A percentile compares a stretch with the other conserved stretches of the same genome.
Conservation (phyloP, 2,888 invertebrate species). For the Allygus modestus region DNA sequence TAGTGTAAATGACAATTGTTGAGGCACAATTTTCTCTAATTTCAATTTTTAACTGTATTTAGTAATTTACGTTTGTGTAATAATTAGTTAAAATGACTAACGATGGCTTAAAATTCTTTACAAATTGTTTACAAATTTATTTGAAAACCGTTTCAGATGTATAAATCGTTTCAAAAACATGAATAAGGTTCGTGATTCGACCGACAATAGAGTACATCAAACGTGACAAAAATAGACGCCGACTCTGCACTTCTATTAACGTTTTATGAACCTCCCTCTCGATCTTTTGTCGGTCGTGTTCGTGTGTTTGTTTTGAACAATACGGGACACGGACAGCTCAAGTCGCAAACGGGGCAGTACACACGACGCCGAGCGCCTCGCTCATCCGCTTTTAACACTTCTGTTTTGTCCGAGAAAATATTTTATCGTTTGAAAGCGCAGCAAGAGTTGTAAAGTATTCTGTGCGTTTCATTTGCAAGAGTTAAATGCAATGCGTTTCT, state of each 20-base stretch:
- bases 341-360: background rate
- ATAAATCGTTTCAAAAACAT: background rate
- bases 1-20: too few species aligned
- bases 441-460: background rate
- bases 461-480: too few species aligned
- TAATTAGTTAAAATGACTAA: too few species aligned
- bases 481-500: too few species aligned
- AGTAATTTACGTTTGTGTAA: too few species aligned
- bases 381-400: background rate
- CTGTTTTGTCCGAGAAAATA: background rate
- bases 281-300: background rate
- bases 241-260: conserved; percentile 21
- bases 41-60: too few species aligned
- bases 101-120: too few species aligned
- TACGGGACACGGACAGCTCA: background rate
- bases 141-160: background rate
- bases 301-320: background rate
- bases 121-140: too few species aligned
- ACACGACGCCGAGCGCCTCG: background rate
- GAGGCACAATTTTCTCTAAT: too few species aligned
- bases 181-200: background rate
- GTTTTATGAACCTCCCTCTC: background rate
- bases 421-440: background rate
- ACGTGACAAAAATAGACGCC: background rate
- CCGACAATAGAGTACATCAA: background rate